Evolutionary conservation across 2,797 vertebrate species (phyloP).

Genomic region (Propithecus perrieri): DNA sequence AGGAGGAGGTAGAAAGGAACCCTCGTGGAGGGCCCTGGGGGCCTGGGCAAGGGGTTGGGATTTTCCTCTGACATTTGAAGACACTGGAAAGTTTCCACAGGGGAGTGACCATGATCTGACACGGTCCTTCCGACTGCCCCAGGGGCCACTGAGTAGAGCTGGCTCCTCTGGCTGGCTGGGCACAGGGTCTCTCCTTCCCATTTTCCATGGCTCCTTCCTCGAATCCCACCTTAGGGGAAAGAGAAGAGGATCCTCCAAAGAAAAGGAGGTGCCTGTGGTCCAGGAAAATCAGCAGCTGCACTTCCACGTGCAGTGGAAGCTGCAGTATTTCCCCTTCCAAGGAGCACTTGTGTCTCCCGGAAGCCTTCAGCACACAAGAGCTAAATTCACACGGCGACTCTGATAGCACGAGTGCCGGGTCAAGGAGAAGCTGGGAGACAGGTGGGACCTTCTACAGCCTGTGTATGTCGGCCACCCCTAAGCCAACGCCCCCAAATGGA

Average conservation of each 20-base stretch:
- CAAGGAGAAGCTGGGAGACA: not conserved
- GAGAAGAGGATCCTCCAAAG: not conserved
- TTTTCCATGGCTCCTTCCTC: not conserved
- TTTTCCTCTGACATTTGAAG: not conserved
- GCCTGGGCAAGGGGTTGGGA: too few relatives aligned
- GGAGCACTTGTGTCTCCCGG: too few relatives aligned
- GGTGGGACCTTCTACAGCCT: too few relatives aligned
- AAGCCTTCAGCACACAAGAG: rapidly evolving
- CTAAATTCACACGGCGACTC: not conserved
- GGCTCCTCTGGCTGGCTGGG: not conserved
- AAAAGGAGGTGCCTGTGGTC: not conserved
- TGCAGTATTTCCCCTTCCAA: not conserved
- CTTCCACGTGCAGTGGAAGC: not conserved
- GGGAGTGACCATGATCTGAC: not conserved
- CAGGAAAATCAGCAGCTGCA: not conserved
- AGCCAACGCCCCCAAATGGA: not conserved
- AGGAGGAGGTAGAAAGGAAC: not conserved
- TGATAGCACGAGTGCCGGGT: rapidly evolving
- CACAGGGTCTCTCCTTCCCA: not conserved
- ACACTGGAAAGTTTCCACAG: not conserved
- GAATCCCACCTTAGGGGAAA: not conserved
- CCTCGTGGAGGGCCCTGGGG: not conserved
- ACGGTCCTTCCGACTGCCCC: not conserved
- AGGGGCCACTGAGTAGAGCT: not conserved
- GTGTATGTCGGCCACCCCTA: rapidly evolving